phyloP scores from a whole-genome alignment of 2,888 invertebrate species.

The Eupithecia tripunctaria region DNA sequence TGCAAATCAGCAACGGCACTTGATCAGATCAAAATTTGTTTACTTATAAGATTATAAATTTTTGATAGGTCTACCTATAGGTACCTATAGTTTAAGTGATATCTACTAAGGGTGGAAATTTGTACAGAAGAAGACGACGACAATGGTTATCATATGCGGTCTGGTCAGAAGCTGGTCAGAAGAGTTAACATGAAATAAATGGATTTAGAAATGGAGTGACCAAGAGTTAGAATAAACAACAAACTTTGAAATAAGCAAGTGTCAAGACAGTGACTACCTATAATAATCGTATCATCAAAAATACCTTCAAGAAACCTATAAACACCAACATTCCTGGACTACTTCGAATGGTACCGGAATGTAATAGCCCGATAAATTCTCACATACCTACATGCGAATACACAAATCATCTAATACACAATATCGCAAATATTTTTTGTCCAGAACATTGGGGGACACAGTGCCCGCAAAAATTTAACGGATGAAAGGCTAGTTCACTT shows the following conservation, averaged over 20 bases:
- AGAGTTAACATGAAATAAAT: not conserved
- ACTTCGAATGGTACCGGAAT: conserved; percentile 51
- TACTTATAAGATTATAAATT: no score
- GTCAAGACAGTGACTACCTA: not conserved
- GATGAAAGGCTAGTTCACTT: conserved; percentile 53
- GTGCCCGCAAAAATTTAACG: conserved; percentile 58
- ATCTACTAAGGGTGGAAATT: not conserved
- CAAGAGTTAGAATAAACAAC: not conserved
- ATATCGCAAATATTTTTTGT: conserved; percentile 82
- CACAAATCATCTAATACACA: conserved; percentile 82
- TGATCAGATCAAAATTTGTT: no score
- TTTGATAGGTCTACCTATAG: no score
- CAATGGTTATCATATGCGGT: no score
- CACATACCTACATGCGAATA: conserved; percentile 71
- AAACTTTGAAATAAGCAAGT: not conserved
- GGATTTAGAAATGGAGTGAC: not conserved
- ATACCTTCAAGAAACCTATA: conserved; percentile 30
- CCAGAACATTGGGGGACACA: conserved; percentile 78
- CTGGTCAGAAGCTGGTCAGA: not conserved
- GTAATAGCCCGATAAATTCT: conserved; percentile 66
- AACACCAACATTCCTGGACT: conserved; percentile 41
- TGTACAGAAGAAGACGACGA: not conserved
- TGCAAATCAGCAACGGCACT: no score
- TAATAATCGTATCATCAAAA: not conserved
- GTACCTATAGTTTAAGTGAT: no score